Base-by-base conservation (phyloP, 1,140 invertebrate genomes). In the Carposina sasakii region DNA sequence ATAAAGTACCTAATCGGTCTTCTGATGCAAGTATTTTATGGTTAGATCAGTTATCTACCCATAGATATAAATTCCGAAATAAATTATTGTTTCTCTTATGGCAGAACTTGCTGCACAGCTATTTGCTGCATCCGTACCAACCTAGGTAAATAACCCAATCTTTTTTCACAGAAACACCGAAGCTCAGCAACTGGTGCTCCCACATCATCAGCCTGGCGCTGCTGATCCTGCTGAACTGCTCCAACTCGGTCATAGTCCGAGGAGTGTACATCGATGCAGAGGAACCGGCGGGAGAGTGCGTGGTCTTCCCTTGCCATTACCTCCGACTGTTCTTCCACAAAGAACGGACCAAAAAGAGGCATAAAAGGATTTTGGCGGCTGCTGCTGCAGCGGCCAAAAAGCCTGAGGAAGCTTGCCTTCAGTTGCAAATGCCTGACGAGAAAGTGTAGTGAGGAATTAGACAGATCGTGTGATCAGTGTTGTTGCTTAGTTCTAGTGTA, bases 251-350 rank as follows among this genome's bases (percentile, higher is more conserved):
- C 19, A 84, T 96, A 22, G 93, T 94, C 1, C 87, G 93, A 33
- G 94, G 93, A 1, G 92, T 96, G 1, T 94, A 93, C 70, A 93
- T 94, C 28, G 93, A 95, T 73, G 93, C 90, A 0, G 93, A 94
- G 65, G 93, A 94, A 56, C 89, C 91, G 0, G 89, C 90, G 0
- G 92, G 92, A 4, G 89, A 93, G 59, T 94, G 93, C 65, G 92
- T 94, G 0, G 89, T 91, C 41, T 92, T 95, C 73, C 92, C 93
- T 1, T 92, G 92, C 55, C 92, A 94, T 63, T 95, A 94, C 72
- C 87, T 94, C 12, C 83, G 92, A 49, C 76, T 93, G 10, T 92
- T 92, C 79, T 91, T 94, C 74, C 90, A 93, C 65, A 86, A 88
- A 36, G 87, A 90, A 50, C 83, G 87, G 33, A 77, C 76, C 31